These are phyloP conservation scores for Mesoligia furuncula DNA, from an alignment of 2,888 invertebrate species.

Conservation along the genomic window DNA sequence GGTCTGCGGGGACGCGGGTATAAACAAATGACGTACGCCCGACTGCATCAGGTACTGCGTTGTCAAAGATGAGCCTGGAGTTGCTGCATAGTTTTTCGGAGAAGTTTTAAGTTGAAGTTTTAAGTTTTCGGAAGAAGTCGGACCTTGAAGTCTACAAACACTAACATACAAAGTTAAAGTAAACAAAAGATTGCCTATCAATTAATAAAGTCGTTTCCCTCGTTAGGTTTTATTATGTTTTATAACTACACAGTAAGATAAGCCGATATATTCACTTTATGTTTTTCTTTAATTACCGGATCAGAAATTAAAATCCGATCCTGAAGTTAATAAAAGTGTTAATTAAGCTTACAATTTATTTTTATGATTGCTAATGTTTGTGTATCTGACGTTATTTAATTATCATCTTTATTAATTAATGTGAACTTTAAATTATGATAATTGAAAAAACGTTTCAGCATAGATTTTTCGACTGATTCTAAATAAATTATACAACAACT, in stretches of 20 bases:
- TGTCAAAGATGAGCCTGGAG: not conserved
- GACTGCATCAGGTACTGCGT: not conserved
- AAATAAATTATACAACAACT: not conserved
- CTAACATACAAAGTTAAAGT: constrained; percentile 21
- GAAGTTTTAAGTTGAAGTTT: too few relatives aligned
- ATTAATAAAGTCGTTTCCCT: constrained; percentile 51
- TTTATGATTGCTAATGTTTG: constrained; percentile 25
- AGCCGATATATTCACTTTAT: constrained; percentile 25
- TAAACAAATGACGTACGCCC: not conserved
- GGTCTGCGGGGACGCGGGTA: not conserved
- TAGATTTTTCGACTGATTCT: not conserved
- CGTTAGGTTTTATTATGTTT: constrained; percentile 33
- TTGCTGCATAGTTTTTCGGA: too few relatives aligned
- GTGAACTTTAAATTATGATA: not conserved
- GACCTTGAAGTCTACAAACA: constrained; percentile 29
- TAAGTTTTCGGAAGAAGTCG: constrained; percentile 4
- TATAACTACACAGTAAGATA: constrained; percentile 42
- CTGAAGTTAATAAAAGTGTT: constrained; percentile 39
- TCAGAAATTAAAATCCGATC: constrained; percentile 42
- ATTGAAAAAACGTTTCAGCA: not conserved
- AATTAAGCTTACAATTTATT: constrained; percentile 42
- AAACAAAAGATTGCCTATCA: constrained; percentile 41
- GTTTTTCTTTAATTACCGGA: constrained; percentile 55
- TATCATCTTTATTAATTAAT: not conserved
- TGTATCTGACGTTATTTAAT: constrained; percentile 16